Conservation (phyloP, 2,113 vertebrate genomes). For the cat (Felis catus) region DNA sequence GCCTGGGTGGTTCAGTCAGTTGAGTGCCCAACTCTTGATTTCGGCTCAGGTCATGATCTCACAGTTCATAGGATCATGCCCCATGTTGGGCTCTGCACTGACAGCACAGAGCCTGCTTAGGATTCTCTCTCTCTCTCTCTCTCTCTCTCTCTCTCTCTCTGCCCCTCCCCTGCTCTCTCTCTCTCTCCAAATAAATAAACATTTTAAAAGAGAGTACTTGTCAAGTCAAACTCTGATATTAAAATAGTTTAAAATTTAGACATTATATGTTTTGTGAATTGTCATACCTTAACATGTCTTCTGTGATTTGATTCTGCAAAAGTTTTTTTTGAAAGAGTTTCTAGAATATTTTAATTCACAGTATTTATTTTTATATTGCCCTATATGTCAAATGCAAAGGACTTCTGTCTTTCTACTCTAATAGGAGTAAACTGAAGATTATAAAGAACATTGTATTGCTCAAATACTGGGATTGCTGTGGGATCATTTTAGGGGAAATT, state of each 20-base stretch:
- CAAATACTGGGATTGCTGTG: not conserved
- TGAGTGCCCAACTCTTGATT: too few relatives aligned
- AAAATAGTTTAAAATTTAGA: conserved; percentile 37
- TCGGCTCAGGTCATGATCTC: too few relatives aligned
- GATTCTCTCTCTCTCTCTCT: too few relatives aligned
- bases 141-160: too few relatives aligned
- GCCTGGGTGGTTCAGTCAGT: too few relatives aligned
- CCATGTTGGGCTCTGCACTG: too few relatives aligned
- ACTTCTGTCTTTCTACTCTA: not conserved
- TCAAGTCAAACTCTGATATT: conserved; percentile 34
- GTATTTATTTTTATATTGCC: not conserved
- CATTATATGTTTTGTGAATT: not conserved
- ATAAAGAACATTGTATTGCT: not conserved
- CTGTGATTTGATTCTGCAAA: not conserved
- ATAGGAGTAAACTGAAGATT: conserved; percentile 25
- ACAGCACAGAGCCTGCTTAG: too few relatives aligned
- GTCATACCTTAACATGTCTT: not conserved
- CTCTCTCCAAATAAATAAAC: too few relatives aligned
- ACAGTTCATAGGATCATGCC: too few relatives aligned
- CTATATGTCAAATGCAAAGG: not conserved
- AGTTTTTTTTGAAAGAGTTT: not conserved
- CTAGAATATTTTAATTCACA: not conserved
- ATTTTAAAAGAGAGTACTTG: not conserved
- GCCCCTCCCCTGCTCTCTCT: too few relatives aligned
- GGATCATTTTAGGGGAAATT: conserved; percentile 1